Base-by-base conservation (phyloP, 2,113 vertebrate species). In the Gymnobelideus leadbeateri region DNA sequence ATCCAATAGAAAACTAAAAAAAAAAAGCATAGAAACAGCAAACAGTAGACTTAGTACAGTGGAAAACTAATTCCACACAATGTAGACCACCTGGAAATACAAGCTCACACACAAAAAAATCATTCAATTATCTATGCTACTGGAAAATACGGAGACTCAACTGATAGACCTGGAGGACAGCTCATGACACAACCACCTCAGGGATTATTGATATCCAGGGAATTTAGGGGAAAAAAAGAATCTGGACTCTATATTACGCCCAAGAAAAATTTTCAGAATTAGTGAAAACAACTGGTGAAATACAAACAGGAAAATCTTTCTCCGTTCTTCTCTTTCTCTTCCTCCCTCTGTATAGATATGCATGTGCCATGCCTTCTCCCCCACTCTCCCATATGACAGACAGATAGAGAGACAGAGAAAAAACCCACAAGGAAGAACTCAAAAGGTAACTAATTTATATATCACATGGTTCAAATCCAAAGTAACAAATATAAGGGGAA, bases 41-140 rank as follows among this genome's bases (percentile, higher is more conserved):
- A 84, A 84, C n/a, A 84, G 19, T 84, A 68, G n/a, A 43, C n/a
- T 77, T 77, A 21, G n/a, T 84, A 43, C 19, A 84, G n/a, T 84
- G 68, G 68, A 43, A 84, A 84, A 84, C n/a, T 84, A 84, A 43
- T 84, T 84, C 43, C 68, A 84, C 68, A 84, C 37, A 84, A 43
- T 84, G 68, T 84, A 84, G n/a, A 43, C 68, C n/a, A 84, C 1
- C 68, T 84, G 68, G 68, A 84, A 84, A 84, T 43, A 84, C 5
- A 84, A 19, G 37, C 37, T 43, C 68, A 43, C 8, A 19, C n/a
- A n/a, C n/a, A 68, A 77, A 16, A 43, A 84, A 84, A 84, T 77
- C 68, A 77, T 84, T 84, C 68, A 84, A 84, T 84, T 84, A 84
- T 84, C n/a, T n/a, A 84, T 23, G n/a, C n/a, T 84, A 84, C 68